Conservation (phyloP, 2,113 vertebrate genomes). For the Suncus etruscus region DNA sequence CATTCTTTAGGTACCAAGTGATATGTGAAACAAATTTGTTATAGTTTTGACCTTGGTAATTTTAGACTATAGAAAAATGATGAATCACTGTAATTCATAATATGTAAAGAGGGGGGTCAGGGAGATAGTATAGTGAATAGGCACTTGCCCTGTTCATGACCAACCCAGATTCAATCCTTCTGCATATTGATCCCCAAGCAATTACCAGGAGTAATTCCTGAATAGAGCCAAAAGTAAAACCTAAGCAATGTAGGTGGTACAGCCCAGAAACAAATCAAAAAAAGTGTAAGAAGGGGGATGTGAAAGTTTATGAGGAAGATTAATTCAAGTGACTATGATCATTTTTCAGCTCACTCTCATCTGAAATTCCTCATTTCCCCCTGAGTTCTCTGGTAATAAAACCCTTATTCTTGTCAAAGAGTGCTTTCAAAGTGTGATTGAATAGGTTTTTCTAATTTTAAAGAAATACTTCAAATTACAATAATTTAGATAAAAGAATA, state of each 20-base stretch:
- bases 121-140: too few relatives aligned
- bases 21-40: not conserved
- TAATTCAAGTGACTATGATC: not conserved
- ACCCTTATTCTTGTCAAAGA: too few relatives aligned
- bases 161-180: too few relatives aligned
- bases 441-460: not conserved
- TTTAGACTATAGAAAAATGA: too few relatives aligned
- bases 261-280: too few relatives aligned
- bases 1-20: accelerated
- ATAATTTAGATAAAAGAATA: not conserved
- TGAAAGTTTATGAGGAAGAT: not conserved
- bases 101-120: not conserved
- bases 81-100: not conserved
- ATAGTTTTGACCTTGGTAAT: not conserved
- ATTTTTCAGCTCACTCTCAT: accelerated
- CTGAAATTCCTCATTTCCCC: not conserved
- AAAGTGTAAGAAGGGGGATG: not conserved
- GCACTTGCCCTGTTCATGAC: too few relatives aligned
- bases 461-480: not conserved
- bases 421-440: not conserved
- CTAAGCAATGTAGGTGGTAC: too few relatives aligned
- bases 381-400: not conserved
- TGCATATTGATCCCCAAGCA: too few relatives aligned
- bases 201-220: too few relatives aligned
- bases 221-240: too few relatives aligned